These are phyloP conservation scores for Drosophila chauvacae DNA, from an alignment of 1,140 invertebrate species.

Conservation along the genomic window DNA sequence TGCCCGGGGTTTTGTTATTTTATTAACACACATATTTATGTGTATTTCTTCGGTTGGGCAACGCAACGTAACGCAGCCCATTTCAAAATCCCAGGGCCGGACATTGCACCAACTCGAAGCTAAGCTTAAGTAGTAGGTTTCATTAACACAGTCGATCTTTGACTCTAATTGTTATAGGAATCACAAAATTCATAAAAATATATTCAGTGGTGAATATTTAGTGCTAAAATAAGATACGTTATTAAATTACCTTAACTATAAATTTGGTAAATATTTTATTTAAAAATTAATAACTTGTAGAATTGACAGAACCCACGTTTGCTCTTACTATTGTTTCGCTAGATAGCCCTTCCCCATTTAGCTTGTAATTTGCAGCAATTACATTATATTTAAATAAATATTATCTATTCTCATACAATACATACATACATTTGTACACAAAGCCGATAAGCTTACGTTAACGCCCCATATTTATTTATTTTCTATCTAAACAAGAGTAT, in stretches of 20 bases:
- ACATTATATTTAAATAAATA: background rate
- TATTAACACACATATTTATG: slow-evolving; percentile 50
- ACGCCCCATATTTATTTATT: background rate
- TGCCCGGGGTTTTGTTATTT: slow-evolving; percentile 56
- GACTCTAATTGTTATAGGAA: background rate
- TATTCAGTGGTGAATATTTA: background rate
- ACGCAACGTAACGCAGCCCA: slow-evolving; percentile 22
- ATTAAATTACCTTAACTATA: background rate
- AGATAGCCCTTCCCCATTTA: background rate
- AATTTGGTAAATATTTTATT: background rate
- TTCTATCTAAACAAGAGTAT: no score
- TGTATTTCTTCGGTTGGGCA: slow-evolving; percentile 37
- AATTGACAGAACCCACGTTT: no score
- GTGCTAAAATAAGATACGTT: background rate
- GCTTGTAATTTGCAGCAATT: background rate
- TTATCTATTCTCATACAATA: background rate
- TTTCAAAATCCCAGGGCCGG: slow-evolving; percentile 41
- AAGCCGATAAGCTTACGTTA: background rate
- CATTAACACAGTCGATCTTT: slow-evolving; percentile 16
- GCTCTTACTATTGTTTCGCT: background rate
- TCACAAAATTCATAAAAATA: no score
- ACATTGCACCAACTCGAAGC: slow-evolving; percentile 34
- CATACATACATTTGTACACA: no score
- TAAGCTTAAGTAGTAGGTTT: slow-evolving; percentile 18
- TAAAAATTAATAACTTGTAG: background rate